These are phyloP conservation scores for Ochropacha duplaris DNA, from an alignment of 2,888 invertebrate species.

Conservation along the genomic window DNA sequence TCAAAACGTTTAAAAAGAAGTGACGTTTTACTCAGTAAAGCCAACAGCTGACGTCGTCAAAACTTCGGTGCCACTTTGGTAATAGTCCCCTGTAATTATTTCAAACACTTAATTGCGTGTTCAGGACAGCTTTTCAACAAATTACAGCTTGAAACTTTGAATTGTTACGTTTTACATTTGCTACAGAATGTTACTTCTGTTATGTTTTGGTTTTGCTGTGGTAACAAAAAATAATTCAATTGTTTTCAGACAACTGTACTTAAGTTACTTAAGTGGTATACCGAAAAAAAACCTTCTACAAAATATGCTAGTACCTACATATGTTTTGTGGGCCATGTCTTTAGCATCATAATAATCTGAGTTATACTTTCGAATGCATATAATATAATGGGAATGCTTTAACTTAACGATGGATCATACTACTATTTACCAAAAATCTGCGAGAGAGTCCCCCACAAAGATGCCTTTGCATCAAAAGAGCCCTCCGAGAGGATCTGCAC, in stretches of 20 bases:
- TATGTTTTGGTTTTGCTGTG: not conserved
- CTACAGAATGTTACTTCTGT: not conserved
- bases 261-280: too few species aligned
- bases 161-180: constrained; percentile 22
- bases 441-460: constrained; percentile 40
- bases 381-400: constrained; percentile 22
- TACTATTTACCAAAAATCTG: constrained; percentile 47
- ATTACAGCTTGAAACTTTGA: constrained; percentile 44
- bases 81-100: constrained; percentile 61
- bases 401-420: constrained; percentile 35
- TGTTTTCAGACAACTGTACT: too few species aligned
- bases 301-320: too few species aligned
- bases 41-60: constrained; percentile 52
- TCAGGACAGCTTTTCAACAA: constrained; percentile 44
- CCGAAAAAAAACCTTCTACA: too few species aligned
- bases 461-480: constrained; percentile 55
- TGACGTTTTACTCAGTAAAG: constrained; percentile 47
- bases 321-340: too few species aligned
- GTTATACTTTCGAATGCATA: constrained; percentile 10
- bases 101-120: constrained; percentile 56
- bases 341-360: too few species aligned
- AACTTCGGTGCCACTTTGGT: constrained; percentile 52
- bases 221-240: too few species aligned
- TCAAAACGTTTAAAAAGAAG: constrained; percentile 49
- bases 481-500: constrained; percentile 49